Evolutionary conservation across 2,797 vertebrate genomes (phyloP).

Genomic region (Acanthornis magna): DNA sequence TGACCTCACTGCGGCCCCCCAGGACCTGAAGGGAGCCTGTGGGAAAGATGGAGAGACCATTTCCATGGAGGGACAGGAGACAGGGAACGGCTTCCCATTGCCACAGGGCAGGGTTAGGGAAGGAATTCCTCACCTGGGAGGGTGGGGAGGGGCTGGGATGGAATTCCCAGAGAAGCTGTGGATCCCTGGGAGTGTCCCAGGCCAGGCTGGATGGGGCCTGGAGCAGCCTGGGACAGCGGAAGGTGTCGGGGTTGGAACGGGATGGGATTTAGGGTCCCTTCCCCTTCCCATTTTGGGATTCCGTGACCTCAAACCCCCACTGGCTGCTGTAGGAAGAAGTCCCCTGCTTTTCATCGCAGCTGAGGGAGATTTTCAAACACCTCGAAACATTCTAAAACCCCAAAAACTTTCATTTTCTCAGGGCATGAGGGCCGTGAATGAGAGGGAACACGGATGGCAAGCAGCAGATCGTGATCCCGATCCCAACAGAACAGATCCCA

Average conservation of each 20-base stretch:
- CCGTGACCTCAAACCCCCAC: background rate
- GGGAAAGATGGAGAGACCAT: too few relatives aligned
- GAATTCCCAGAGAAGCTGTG: background rate
- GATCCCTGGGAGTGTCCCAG: background rate
- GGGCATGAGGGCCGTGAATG: background rate
- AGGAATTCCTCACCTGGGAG: background rate
- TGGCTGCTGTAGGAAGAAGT: accelerated
- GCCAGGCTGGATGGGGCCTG: too few relatives aligned
- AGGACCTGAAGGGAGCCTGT: too few relatives aligned
- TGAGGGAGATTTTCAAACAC: background rate
- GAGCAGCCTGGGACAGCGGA: accelerated
- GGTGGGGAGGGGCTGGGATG: background rate
- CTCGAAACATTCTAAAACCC: background rate
- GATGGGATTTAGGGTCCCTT: background rate
- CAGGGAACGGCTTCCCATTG: background rate
- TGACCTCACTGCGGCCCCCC: too few relatives aligned
- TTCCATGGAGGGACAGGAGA: background rate
- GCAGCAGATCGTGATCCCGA: background rate
- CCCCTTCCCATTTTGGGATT: background rate
- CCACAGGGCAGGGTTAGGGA: accelerated
- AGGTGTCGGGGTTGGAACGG: accelerated
- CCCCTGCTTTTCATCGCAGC: background rate
- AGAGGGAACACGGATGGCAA: accelerated
- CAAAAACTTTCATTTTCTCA: accelerated
- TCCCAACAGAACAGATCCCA: background rate